A percentile compares a stretch with the other conserved stretches of the same genome.
Conservation (phyloP, 2,113 vertebrate species). For the Microcebus tavaratra region DNA sequence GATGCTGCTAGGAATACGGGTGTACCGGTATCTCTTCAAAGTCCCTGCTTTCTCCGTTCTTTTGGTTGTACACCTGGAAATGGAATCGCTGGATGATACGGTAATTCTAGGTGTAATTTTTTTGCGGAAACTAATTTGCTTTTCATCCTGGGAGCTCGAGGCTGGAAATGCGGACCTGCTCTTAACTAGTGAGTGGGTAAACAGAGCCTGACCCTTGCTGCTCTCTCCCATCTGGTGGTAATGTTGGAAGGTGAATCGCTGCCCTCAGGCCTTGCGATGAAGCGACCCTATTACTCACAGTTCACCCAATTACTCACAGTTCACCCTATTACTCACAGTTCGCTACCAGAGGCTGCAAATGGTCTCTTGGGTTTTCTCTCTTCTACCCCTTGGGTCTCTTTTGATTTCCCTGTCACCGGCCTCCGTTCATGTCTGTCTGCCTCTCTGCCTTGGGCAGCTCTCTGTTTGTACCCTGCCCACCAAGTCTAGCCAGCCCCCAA, state of each 20-base stretch:
- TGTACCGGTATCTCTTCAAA: not conserved
- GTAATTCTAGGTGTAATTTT: not conserved
- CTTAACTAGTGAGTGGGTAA: not conserved
- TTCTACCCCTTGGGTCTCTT: not conserved
- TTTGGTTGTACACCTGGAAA: not conserved
- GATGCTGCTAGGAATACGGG: not conserved
- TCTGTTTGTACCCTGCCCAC: not conserved
- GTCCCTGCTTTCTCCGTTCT: not conserved
- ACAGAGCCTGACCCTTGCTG: not conserved
- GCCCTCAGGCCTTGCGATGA: not conserved
- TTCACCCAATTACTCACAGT: not conserved
- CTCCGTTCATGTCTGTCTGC: not conserved
- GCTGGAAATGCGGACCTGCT: not conserved
- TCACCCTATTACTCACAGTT: not conserved
- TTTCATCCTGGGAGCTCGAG: slow-evolving; percentile 1
- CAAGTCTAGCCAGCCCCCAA: not conserved
- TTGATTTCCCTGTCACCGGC: not conserved
- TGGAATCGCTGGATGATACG: not conserved
- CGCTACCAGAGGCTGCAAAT: not conserved
- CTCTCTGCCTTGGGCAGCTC: not conserved
- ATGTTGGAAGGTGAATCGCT: not conserved
- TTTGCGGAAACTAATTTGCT: slow-evolving; percentile 22
- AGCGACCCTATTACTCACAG: not conserved
- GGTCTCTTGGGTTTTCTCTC: not conserved
- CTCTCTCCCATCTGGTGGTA: not conserved